phyloP scores from a whole-genome alignment of 2,113 vertebrate genomes.

The Plotosus lineatus region DNA sequence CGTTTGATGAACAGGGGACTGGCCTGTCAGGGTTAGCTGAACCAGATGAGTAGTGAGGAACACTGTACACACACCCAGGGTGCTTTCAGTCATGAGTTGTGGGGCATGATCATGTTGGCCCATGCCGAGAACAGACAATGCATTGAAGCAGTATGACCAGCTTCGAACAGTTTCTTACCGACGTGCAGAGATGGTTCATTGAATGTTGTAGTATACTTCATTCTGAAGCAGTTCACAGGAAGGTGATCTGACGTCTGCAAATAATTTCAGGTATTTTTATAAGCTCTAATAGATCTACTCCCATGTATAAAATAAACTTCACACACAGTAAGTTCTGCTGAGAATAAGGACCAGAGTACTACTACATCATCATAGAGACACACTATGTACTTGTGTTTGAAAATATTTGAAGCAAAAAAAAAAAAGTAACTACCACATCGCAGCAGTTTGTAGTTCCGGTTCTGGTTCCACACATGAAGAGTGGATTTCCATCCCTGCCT shows the following conservation, averaged over 20 bases:
- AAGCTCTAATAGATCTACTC: neutral
- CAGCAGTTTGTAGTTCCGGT: constrained; percentile 42
- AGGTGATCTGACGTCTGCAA: neutral
- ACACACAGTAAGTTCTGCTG: neutral
- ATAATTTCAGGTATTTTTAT: too few species aligned
- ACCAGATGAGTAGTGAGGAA: too few species aligned
- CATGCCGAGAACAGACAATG: too few species aligned
- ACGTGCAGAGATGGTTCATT: constrained; percentile 44
- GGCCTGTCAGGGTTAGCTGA: too few species aligned
- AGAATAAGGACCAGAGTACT: neutral
- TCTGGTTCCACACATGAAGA: constrained; percentile 58
- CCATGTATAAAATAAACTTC: neutral
- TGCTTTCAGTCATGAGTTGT: too few species aligned
- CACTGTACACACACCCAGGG: too few species aligned
- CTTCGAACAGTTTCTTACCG: constrained; percentile 54
- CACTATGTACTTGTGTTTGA: neutral
- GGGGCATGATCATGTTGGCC: too few species aligned
- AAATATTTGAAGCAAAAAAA: too few species aligned
- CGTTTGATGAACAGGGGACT: too few species aligned
- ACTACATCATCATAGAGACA: neutral
- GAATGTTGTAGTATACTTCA: neutral
- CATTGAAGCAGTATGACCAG: too few species aligned
- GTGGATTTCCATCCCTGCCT: neutral
- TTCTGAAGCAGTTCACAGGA: neutral
- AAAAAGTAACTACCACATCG: constrained; percentile 52